Percentiles rank a stretch among this genome's conserved stretches.
These are phyloP conservation scores for Scytalopus superciliaris DNA, from an alignment of 2,113 vertebrate genomes.

Conservation along the genomic window DNA sequence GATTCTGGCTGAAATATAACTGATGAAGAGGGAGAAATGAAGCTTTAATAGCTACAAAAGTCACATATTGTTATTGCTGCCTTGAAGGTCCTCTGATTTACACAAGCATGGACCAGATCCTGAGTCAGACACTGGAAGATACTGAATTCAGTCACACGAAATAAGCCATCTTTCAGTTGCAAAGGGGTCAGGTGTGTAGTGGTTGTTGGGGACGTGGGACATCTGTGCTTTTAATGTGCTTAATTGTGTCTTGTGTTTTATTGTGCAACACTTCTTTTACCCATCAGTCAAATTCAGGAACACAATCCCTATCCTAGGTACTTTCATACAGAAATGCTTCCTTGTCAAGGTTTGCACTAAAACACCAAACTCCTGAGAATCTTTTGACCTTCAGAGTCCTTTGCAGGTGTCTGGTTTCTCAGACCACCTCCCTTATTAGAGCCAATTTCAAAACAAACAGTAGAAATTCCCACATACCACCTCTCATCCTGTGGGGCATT, in stretches of 20 bases:
- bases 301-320: neutral
- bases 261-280: neutral
- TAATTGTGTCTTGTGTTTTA: neutral
- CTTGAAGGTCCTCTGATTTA: neutral
- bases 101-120: neutral
- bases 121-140: neutral
- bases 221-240: neutral
- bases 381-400: neutral
- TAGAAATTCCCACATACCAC: neutral
- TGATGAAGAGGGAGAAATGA: neutral
- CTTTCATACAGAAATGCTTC: neutral
- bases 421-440: neutral
- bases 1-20: neutral
- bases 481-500: neutral
- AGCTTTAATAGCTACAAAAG: neutral
- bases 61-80: neutral
- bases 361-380: neutral
- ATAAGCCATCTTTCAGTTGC: neutral
- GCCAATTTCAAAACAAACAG: neutral
- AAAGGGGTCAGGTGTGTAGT: neutral
- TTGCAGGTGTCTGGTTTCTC: neutral
- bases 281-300: neutral
- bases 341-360: neutral
- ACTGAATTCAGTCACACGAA: neutral
- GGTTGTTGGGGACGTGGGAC: rapidly evolving